Percentiles rank a stretch among this genome's conserved stretches.
Conservation (phyloP, 2,113 vertebrate species). For the Semnornis frantzii region DNA sequence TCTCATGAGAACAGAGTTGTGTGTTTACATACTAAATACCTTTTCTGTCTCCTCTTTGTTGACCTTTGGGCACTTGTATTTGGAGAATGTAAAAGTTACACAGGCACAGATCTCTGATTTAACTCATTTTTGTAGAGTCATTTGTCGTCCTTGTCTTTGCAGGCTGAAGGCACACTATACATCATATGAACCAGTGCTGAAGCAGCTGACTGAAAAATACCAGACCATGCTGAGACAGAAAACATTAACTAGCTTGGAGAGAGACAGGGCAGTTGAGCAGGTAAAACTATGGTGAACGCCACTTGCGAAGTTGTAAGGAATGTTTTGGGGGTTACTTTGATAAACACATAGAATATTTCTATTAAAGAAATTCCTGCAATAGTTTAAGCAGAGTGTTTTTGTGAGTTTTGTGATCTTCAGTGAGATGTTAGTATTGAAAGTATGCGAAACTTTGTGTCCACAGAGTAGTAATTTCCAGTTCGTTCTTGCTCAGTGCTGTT, state of each 20-base stretch:
- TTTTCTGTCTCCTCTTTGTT: not conserved
- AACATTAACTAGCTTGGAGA: slow-evolving; percentile 81
- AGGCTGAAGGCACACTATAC: slow-evolving; percentile 85
- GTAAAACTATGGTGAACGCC: slow-evolving; percentile 52
- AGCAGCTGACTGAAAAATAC: slow-evolving; percentile 85
- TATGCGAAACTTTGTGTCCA: not conserved
- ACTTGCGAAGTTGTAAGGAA: not conserved
- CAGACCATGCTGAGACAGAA: slow-evolving; percentile 82
- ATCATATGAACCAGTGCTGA: slow-evolving; percentile 80
- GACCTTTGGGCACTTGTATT: slow-evolving; percentile 18
- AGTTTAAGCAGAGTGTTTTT: not conserved
- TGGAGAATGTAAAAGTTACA: not conserved
- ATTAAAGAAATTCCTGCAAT: not conserved
- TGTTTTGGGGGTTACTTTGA: not conserved
- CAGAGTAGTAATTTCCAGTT: not conserved
- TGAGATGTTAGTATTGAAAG: not conserved
- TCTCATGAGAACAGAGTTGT: not conserved
- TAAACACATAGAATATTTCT: not conserved
- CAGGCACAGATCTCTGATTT: not conserved
- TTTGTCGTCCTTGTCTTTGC: slow-evolving; percentile 28
- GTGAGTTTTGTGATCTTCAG: not conserved
- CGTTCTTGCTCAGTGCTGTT: not conserved
- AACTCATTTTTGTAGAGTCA: not conserved
- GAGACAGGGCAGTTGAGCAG: slow-evolving; percentile 78
- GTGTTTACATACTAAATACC: not conserved